Percentiles rank a stretch among this genome's conserved stretches.
phyloP scores from a whole-genome alignment of 2,113 vertebrate genomes.

The Sula dactylatra region DNA sequence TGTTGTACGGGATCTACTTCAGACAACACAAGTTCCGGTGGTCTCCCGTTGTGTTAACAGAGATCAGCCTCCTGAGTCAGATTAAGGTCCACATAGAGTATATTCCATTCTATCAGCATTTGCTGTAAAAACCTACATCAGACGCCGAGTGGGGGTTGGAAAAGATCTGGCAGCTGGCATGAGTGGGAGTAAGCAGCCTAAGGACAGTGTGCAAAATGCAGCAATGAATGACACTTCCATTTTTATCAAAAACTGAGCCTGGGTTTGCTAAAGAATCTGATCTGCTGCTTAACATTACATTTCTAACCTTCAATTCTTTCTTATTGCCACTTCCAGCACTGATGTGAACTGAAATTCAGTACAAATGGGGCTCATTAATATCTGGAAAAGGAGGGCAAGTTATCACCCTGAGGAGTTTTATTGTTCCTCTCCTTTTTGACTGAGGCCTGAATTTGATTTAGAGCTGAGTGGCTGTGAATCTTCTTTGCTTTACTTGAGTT shows the following conservation, averaged over 20 bases:
- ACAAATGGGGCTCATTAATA: background rate
- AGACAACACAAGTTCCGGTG: background rate
- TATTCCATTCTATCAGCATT: background rate
- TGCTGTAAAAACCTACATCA: slow-evolving; percentile 16
- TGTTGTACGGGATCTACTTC: background rate
- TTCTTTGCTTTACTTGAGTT: background rate
- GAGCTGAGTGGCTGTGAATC: background rate
- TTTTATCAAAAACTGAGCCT: slow-evolving; percentile 37
- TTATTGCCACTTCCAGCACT: background rate
- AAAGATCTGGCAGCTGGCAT: slow-evolving; percentile 42
- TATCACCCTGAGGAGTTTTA: background rate
- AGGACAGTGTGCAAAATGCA: slow-evolving; percentile 45
- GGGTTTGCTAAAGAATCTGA: background rate
- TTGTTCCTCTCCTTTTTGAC: background rate
- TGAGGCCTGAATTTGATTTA: background rate
- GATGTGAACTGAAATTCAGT: background rate
- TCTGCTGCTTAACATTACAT: background rate
- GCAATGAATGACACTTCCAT: slow-evolving; percentile 44
- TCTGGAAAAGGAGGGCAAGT: background rate
- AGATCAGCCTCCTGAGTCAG: background rate
- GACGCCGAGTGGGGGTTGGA: background rate
- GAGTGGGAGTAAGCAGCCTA: slow-evolving; percentile 64
- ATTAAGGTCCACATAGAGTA: background rate
- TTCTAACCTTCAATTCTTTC: background rate
- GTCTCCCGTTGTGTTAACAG: background rate